phyloP scores from a whole-genome alignment of 1,140 invertebrate genomes.

The Antheraea mylitta region DNA sequence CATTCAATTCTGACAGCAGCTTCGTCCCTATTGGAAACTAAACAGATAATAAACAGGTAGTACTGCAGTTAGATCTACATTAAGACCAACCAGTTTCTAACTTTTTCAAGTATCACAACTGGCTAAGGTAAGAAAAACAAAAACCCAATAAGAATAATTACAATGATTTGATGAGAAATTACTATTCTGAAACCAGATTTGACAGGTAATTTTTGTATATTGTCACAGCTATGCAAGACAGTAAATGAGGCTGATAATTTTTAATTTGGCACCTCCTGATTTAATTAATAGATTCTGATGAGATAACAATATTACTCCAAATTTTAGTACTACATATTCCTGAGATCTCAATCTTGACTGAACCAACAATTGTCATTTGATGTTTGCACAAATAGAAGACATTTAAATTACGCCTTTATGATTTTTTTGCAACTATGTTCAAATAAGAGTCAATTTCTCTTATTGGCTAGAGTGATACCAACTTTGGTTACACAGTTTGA shows the following conservation, averaged over 20 bases:
- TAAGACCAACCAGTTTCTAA: no score
- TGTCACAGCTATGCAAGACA: background rate
- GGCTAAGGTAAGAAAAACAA: no score
- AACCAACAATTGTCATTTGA: background rate
- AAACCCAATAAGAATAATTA: background rate
- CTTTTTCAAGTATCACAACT: no score
- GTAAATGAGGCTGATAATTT: background rate
- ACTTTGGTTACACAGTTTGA: no score
- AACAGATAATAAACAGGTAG: background rate
- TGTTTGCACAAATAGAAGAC: background rate
- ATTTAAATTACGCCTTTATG: background rate
- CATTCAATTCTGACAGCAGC: background rate
- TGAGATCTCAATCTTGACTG: background rate
- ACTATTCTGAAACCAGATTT: background rate
- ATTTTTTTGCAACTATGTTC: no score
- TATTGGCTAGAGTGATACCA: no score
- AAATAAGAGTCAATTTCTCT: no score
- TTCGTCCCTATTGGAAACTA: background rate
- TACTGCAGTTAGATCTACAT: background rate
- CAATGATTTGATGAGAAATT: background rate
- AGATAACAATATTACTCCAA: background rate
- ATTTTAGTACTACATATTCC: background rate
- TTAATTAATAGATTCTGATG: background rate
- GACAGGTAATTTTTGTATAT: background rate
- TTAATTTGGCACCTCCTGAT: background rate